These are phyloP conservation scores for Pectinophora gossypiella DNA, from an alignment of 1,140 invertebrate genomes.

Conservation along the genomic window DNA sequence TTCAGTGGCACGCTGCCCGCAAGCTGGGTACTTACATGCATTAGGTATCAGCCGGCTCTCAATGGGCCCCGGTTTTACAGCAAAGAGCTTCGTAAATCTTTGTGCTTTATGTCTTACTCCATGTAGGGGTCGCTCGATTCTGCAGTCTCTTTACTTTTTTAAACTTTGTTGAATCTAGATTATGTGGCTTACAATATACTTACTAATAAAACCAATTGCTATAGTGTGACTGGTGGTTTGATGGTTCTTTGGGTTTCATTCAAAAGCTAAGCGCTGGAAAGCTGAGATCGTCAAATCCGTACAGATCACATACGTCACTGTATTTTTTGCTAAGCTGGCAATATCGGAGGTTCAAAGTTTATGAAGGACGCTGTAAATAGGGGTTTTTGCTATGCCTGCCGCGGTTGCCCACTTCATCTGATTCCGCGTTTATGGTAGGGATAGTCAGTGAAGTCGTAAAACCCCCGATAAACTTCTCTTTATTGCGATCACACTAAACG, in stretches of 20 bases:
- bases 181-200: too few relatives aligned
- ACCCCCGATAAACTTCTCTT: constrained; percentile 56
- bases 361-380: constrained; percentile 33
- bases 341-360: constrained; percentile 22
- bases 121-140: too few relatives aligned
- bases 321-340: constrained; percentile 19
- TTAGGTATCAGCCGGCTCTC: constrained; percentile 25
- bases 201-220: too few relatives aligned
- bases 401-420: constrained; percentile 55
- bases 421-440: constrained; percentile 58
- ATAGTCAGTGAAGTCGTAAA: constrained; percentile 59
- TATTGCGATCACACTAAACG: constrained; percentile 47
- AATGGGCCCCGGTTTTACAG: background rate
- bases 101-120: too few relatives aligned
- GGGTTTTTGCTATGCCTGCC: constrained; percentile 47
- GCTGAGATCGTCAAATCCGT: background rate
- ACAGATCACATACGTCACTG: constrained; percentile 3
- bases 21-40: constrained; percentile 33
- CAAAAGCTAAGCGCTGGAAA: too few relatives aligned
- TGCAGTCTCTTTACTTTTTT: too few relatives aligned
- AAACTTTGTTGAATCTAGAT: too few relatives aligned
- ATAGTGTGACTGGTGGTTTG: too few relatives aligned
- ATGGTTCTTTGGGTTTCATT: too few relatives aligned
- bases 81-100: background rate
- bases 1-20: constrained; percentile 38